Evolutionary conservation across 2,888 invertebrate species (phyloP).

Genomic region (Cyrtodaria siliqua): DNA sequence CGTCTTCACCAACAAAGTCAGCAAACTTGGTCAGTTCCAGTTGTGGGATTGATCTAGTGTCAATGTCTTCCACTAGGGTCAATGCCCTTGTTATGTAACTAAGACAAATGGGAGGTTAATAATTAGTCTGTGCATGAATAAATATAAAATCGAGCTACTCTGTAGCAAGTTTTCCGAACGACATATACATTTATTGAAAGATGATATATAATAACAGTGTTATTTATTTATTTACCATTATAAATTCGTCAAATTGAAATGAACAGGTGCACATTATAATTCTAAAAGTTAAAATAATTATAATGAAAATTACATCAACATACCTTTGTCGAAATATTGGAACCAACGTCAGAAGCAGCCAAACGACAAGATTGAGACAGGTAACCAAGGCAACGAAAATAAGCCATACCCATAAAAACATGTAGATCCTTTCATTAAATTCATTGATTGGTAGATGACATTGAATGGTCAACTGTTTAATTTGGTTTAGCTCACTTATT

Average conservation of each 20-base stretch:
- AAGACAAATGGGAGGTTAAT: background rate
- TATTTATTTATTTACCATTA: too few species aligned
- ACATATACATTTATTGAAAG: too few species aligned
- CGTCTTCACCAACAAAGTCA: constrained; percentile 48
- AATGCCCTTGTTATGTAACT: constrained; percentile 40
- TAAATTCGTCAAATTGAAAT: too few species aligned
- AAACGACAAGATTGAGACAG: constrained; percentile 36
- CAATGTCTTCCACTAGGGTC: constrained; percentile 16
- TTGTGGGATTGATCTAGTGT: background rate
- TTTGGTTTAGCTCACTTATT: constrained; percentile 9
- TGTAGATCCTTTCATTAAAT: constrained; percentile 44
- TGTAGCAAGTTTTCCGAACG: too few species aligned
- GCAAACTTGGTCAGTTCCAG: too few species aligned
- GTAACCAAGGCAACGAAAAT: constrained; percentile 49
- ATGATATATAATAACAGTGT: too few species aligned
- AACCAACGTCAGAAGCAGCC: constrained; percentile 29
- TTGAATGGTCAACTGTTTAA: constrained; percentile 26
- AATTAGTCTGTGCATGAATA: too few species aligned
- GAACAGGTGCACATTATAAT: too few species aligned
- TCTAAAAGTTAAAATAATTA: too few species aligned
- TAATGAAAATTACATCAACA: too few species aligned
- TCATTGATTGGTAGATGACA: constrained; percentile 46
- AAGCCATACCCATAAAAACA: constrained; percentile 62
- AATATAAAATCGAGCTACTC: too few species aligned
- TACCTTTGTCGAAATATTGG: constrained; percentile 53